These are phyloP conservation scores for Eumacrocentrus americanus DNA, from an alignment of 2,888 invertebrate genomes.

Conservation along the genomic window DNA sequence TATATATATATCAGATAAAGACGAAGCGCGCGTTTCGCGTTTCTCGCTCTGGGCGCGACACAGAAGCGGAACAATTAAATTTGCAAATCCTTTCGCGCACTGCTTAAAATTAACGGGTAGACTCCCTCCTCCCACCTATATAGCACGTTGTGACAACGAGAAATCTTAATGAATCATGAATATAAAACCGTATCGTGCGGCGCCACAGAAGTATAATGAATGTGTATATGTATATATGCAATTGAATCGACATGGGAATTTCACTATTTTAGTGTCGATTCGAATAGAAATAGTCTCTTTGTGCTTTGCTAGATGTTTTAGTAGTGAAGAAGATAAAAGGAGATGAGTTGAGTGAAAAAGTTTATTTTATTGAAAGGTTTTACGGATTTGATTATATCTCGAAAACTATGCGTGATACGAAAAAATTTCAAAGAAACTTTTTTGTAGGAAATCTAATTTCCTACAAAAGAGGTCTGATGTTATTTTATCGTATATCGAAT, in stretches of 20 bases:
- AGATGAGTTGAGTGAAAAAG: background rate
- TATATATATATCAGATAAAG: background rate
- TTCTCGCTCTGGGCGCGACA: background rate
- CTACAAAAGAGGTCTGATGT: too few species aligned
- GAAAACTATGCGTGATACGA: too few species aligned
- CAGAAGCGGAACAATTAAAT: conserved; percentile 12
- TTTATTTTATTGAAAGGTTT: background rate
- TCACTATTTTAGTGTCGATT: too few species aligned
- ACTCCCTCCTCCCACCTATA: background rate
- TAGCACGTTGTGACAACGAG: background rate
- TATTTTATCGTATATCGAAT: too few species aligned
- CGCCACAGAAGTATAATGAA: conserved; percentile 8
- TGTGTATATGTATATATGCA: background rate
- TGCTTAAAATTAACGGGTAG: conserved; percentile 4
- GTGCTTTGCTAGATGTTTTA: too few species aligned
- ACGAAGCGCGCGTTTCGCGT: background rate
- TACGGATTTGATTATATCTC: background rate
- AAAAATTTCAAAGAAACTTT: too few species aligned
- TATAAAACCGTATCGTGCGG: conserved; percentile 13
- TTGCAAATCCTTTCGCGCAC: conserved; percentile 12
- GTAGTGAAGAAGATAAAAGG: too few species aligned
- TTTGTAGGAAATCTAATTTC: too few species aligned
- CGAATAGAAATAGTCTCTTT: too few species aligned
- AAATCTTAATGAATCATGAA: conserved; percentile 17
- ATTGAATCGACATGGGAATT: too few species aligned